Evolutionary conservation across 2,888 invertebrate species (phyloP).

Genomic region (Onthophagus sagittarius): DNA sequence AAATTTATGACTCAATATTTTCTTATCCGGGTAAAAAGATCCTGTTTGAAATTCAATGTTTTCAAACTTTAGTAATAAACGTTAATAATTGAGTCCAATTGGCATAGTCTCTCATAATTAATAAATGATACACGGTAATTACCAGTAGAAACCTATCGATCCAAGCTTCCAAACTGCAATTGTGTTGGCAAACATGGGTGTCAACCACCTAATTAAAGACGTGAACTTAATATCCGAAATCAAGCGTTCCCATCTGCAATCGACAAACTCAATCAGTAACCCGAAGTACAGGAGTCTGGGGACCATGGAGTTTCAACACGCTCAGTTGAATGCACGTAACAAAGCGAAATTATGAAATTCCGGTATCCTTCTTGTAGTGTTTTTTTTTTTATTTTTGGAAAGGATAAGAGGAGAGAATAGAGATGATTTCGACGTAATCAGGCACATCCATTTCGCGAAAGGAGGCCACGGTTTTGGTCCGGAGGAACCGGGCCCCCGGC

Average conservation of each 20-base stretch:
- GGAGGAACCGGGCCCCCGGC: background rate
- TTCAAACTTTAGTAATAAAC: no score
- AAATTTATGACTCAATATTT: no score
- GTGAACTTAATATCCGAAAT: background rate
- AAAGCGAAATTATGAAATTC: background rate
- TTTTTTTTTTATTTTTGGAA: background rate
- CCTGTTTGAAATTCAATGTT: no score
- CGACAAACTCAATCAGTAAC: background rate
- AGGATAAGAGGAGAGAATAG: background rate
- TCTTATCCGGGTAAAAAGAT: no score
- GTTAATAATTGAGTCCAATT: no score
- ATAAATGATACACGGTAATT: background rate
- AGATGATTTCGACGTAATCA: background rate
- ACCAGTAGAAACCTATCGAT: background rate
- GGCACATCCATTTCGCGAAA: background rate
- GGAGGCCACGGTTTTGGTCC: background rate
- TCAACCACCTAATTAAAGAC: background rate
- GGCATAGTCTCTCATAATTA: background rate
- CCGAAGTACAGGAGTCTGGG: background rate
- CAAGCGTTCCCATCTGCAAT: background rate
- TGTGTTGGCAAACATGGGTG: background rate
- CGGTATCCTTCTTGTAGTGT: background rate
- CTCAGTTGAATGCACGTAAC: background rate
- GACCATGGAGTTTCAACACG: background rate
- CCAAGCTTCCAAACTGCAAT: background rate